Conservation (phyloP, 2,797 vertebrate species). For the Sciurus carolinensis region DNA sequence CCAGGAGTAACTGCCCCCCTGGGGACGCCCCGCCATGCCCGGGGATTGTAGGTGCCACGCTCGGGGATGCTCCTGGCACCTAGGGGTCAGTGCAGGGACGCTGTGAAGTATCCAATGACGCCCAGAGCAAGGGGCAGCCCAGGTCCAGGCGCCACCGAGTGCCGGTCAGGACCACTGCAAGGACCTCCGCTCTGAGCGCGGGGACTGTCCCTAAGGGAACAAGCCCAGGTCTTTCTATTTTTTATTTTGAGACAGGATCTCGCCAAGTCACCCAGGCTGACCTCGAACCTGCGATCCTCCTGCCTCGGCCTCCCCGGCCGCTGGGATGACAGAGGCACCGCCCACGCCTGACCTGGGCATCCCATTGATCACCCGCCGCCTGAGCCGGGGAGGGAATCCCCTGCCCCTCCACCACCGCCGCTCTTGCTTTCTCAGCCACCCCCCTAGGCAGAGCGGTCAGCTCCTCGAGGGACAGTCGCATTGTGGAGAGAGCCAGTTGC, state of each 20-base stretch:
- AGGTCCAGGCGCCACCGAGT: fast-evolving
- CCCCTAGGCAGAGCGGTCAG: fast-evolving
- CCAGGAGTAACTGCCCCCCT: too few species aligned
- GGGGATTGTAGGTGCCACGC: not conserved
- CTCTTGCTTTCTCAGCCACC: not conserved
- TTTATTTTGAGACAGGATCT: too few species aligned
- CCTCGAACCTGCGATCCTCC: too few species aligned
- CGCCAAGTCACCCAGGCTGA: too few species aligned
- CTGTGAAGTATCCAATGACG: fast-evolving
- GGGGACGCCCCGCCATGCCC: not conserved
- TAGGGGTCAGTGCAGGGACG: not conserved
- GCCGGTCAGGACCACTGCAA: fast-evolving
- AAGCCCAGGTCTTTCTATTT: not conserved
- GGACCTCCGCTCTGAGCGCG: not conserved
- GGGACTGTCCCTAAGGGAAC: not conserved
- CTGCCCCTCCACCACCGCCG: too few species aligned
- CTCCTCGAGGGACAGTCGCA: fast-evolving
- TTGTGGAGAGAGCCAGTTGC: fast-evolving
- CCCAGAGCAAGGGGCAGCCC: not conserved
- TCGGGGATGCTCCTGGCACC: not conserved
- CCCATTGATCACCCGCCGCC: not conserved
- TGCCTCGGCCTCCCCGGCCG: too few species aligned
- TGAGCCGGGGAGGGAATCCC: not conserved
- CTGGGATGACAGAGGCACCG: too few species aligned
- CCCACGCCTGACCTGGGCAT: too few species aligned